Evolutionary conservation across 2,113 vertebrate genomes (phyloP).

Genomic region (Xenopus borealis): DNA sequence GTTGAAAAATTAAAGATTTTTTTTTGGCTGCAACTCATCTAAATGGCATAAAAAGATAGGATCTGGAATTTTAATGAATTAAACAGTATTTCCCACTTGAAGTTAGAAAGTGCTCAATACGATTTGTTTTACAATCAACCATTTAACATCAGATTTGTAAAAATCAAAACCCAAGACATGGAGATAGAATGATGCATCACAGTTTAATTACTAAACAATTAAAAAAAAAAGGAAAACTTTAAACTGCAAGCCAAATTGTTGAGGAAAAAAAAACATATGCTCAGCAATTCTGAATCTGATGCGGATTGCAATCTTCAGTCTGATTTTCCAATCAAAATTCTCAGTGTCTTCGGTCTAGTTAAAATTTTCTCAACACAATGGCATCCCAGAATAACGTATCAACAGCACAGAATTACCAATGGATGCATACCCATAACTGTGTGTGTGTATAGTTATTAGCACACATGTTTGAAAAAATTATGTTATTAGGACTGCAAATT

Average conservation of each 20-base stretch:
- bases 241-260: constrained; percentile 44
- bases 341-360: constrained; percentile 44
- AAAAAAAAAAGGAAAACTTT: constrained; percentile 34
- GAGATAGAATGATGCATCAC: constrained; percentile 42
- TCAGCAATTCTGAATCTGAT: constrained; percentile 48
- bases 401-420: constrained; percentile 23
- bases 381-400: constrained; percentile 51
- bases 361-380: constrained; percentile 44
- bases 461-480: background rate
- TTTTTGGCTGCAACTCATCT: too few relatives aligned
- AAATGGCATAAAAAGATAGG: too few relatives aligned
- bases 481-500: background rate
- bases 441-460: constrained; percentile 20
- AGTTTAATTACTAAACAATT: constrained; percentile 45
- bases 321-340: too few relatives aligned
- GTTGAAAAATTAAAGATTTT: too few relatives aligned
- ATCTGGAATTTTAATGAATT: too few relatives aligned
- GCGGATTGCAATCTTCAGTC: background rate
- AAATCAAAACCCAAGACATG: constrained; percentile 31
- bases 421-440: constrained; percentile 4
- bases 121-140: too few relatives aligned
- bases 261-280: constrained; percentile 30
- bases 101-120: too few relatives aligned
- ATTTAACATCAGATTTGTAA: background rate
- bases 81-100: too few relatives aligned